phyloP scores from a whole-genome alignment of 2,888 invertebrate species.

The Philhelius pedissequus region DNA sequence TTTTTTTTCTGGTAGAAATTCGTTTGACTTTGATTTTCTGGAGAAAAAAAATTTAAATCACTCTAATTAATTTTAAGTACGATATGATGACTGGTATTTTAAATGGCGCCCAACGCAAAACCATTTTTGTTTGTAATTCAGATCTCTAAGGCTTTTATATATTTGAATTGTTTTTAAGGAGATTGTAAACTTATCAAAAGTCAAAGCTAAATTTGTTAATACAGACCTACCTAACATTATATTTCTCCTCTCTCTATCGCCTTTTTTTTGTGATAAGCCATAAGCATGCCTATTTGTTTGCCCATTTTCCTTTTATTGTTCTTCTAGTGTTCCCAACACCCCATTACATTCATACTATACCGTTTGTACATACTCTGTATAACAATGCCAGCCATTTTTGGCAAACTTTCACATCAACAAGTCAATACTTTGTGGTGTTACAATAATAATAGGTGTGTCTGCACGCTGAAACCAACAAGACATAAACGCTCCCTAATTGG shows the following conservation, averaged over 20 bases:
- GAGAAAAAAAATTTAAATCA: neutral
- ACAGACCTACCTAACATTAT: no score
- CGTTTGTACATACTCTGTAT: neutral
- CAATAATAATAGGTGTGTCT: constrained; percentile 25
- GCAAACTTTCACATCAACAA: constrained; percentile 52
- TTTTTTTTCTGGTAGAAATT: neutral
- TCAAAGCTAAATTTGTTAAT: no score
- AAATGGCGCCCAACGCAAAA: neutral
- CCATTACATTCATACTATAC: neutral
- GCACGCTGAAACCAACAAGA: constrained; percentile 22
- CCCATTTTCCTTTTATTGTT: neutral
- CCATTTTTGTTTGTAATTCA: neutral
- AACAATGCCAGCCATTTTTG: constrained; percentile 21
- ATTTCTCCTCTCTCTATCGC: neutral
- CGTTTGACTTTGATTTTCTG: neutral
- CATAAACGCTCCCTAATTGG: constrained; percentile 48
- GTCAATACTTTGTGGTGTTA: constrained; percentile 5
- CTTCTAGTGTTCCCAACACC: neutral
- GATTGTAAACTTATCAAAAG: no score
- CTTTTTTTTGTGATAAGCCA: neutral
- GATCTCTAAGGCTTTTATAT: neutral
- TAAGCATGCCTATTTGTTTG: neutral
- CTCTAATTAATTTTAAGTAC: neutral
- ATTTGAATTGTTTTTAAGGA: no score
- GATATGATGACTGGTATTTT: neutral